Base-by-base conservation (phyloP, 2,797 vertebrate genomes). In the Mus minutoides region DNA sequence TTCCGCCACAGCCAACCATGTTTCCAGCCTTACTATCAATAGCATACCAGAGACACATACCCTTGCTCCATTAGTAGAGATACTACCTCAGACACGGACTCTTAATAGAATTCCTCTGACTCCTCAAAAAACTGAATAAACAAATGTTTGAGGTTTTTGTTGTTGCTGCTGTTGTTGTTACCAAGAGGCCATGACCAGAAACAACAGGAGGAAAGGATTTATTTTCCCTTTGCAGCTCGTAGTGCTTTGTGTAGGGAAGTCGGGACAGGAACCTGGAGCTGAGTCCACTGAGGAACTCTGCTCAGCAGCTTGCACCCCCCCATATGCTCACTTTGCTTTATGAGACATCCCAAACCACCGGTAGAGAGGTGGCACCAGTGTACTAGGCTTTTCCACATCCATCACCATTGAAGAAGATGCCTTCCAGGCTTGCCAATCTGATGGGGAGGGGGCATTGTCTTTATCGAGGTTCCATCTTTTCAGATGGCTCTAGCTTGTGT, bases 21-120 rank as follows among this genome's bases (percentile, higher is more conserved):
- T 90, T 17, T 87, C 34, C 24, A 64, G 6, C 31, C 64, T 34
- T 8, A 19, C 4, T 29, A 24, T 11, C 22, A 3, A 37, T 4
- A 7, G 2, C 26, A 52, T 22, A 4, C 64, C 13, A 0, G 22
- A 19, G 13, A 6, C 6, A 4, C 2, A 2, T 31, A 4, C 11
- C 24, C 64, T 49, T 71, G 17, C 1, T 78, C 46, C 1, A 6
- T n/a, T 71, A 71, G n/a, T 4, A 82, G 1, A 1, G 26, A 2
- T 43, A 31, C 6, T 22, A 1, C 0, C 2, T 83, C 54, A 73
- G 60, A 1, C 19, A 13, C 67, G 29, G 24, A 24, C 73, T 58
- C 37, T 77, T 78, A 6, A 43, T 3, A 34, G 17, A 58, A 58
- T 52, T n/a, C 16, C 29, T 58, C 43, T 31, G 37, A 92, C 46